Base-by-base conservation (phyloP, 2,113 vertebrate species). In the Mesoclemmys tuberculata region DNA sequence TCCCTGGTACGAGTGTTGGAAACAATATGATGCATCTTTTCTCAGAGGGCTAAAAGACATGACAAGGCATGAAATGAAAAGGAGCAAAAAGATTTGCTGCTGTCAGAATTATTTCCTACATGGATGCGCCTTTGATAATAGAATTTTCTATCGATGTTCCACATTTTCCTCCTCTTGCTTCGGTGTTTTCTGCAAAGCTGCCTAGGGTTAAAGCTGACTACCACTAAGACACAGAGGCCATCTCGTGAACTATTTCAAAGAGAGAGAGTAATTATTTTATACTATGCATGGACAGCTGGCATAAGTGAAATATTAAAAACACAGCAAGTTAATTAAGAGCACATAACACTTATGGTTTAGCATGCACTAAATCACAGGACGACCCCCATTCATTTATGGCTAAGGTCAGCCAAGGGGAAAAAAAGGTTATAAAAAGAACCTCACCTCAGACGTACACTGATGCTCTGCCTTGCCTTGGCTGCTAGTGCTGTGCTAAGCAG, bases 201-300 rank as follows among this genome's bases (percentile, higher is more conserved):
- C 29, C 24, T 55, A 35, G 83, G 55, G 46, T 56, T 83, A 83
- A 71, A 74, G n/a, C n/a, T 7, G 51, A n/a, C 31, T 31, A 8
- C 6, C 21, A 21, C 12, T 52, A 13, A 82, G 82, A 84, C 41
- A 3, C 0, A 0, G 6, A 92, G 26, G 41, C 9, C 41, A 12
- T 35, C 27, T 82, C 44, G 41, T 29, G 24, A 16, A 8, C 58
- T 13, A 22, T 31, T 81, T 81, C 46, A 6, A 44, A 77, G 16
- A 61, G 29, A 26, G 29, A 78, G 7, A 54, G n/a, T 41, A 26
- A 74, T 75, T 68, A 12, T 87, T 87, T 93, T 27, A 81, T 11
- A 46, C 19, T 48, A 29, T 27, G 9, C 10, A n/a, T 10, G 2
- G 86, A 44, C 21, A 91, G 90, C 13, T 54, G 41, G 46, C 51